phyloP scores from a whole-genome alignment of 2,888 invertebrate species.

The Pycnomerus fuliginosus region DNA sequence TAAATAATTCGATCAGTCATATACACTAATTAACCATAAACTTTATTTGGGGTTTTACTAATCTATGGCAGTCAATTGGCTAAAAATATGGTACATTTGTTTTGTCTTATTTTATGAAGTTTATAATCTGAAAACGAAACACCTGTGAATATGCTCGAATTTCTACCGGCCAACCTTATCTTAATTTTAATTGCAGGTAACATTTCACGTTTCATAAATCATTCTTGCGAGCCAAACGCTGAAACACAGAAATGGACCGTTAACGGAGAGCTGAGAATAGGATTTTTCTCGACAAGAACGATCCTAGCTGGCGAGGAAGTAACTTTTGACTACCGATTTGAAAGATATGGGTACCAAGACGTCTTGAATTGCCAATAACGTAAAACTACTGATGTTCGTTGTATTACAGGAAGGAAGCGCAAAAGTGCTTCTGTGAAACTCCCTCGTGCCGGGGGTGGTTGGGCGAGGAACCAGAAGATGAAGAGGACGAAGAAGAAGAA shows the following conservation, averaged over 20 bases:
- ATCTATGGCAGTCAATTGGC: no score
- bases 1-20: no score
- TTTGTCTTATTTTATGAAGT: no score
- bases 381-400: no score
- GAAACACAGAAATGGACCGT: constrained; percentile 98
- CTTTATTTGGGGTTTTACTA: no score
- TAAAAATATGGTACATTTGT: no score
- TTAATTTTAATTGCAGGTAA: constrained; percentile 65
- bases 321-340: constrained; percentile 98
- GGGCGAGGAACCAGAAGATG: constrained; percentile 81
- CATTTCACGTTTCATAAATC: constrained; percentile 96
- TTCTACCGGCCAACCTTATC: no score
- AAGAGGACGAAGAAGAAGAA: constrained; percentile 61
- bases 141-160: no score
- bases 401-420: constrained; percentile 81
- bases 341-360: constrained; percentile 91
- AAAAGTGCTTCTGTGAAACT: constrained; percentile 93
- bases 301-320: constrained; percentile 90
- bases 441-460: constrained; percentile 92
- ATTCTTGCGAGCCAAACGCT: constrained; percentile 98
- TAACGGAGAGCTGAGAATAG: constrained; percentile 89
- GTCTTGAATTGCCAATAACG: no score
- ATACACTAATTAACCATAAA: no score
- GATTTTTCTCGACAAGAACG: constrained; percentile 89
- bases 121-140: no score